These are phyloP conservation scores for Spicauda simplicius DNA, from an alignment of 2,888 invertebrate species.

Conservation along the genomic window DNA sequence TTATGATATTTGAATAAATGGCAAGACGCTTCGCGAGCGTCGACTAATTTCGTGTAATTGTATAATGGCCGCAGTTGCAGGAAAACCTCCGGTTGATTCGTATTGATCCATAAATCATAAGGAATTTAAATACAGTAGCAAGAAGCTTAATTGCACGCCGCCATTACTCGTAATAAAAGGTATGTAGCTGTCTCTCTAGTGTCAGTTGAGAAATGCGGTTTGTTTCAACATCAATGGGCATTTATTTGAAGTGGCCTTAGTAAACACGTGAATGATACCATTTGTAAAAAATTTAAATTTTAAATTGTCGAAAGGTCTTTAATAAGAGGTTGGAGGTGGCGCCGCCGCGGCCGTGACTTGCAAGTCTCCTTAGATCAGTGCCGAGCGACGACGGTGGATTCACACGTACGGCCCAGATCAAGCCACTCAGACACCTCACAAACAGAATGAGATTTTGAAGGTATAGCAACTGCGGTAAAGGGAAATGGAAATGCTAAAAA, in stretches of 20 bases:
- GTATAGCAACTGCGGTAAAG: background rate
- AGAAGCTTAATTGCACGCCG: conserved; percentile 19
- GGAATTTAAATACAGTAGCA: conserved; percentile 35
- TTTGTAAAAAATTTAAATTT: conserved; percentile 60
- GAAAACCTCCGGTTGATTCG: conserved; percentile 34
- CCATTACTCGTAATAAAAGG: conserved; percentile 20
- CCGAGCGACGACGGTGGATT: conserved; percentile 40
- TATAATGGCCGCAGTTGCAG: conserved; percentile 29
- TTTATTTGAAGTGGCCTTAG: conserved; percentile 25
- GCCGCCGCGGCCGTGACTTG: conserved; percentile 78
- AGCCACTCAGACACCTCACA: conserved; percentile 28
- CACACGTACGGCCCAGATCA: conserved; percentile 46
- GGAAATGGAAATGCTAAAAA: background rate
- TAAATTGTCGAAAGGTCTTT: conserved; percentile 64
- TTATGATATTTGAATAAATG: conserved; percentile 36
- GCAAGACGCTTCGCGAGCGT: conserved; percentile 35
- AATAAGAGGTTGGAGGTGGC: conserved; percentile 67
- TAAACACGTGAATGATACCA: conserved; percentile 24
- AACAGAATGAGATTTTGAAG: conserved; percentile 17
- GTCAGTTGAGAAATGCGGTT: background rate
- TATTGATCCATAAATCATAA: conserved; percentile 35
- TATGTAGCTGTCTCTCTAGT: background rate
- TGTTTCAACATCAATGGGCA: conserved; percentile 23
- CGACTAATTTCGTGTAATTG: conserved; percentile 37
- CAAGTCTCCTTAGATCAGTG: conserved; percentile 51